phyloP scores from a whole-genome alignment of 2,888 invertebrate genomes.

The Xylota segnis region DNA sequence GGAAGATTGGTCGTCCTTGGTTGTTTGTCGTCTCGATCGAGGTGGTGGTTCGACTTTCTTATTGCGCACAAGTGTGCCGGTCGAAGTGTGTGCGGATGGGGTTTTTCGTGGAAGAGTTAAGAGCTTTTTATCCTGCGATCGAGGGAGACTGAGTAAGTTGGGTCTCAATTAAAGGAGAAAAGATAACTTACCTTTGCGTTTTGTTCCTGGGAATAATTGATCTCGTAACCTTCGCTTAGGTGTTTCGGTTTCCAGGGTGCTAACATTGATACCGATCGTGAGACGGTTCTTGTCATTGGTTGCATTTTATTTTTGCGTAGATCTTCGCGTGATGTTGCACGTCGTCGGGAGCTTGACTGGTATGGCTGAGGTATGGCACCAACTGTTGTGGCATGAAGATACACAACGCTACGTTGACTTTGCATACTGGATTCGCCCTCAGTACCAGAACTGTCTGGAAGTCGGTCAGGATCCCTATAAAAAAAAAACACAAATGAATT shows the following conservation, averaged over 20 bases:
- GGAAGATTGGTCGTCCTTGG: slow-evolving; percentile 82
- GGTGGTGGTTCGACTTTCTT: slow-evolving; percentile 80
- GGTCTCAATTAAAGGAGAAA: too few relatives aligned
- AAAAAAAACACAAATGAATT: not conserved
- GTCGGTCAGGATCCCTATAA: slow-evolving; percentile 82
- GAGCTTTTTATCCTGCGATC: slow-evolving; percentile 78
- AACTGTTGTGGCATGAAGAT: slow-evolving; percentile 94
- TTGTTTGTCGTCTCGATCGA: slow-evolving; percentile 78
- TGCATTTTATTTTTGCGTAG: slow-evolving; percentile 85
- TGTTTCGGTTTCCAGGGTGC: slow-evolving; percentile 94
- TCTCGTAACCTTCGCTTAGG: slow-evolving; percentile 90
- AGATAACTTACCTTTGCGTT: slow-evolving; percentile 80
- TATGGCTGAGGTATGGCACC: slow-evolving; percentile 93
- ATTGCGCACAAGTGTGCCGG: slow-evolving; percentile 80
- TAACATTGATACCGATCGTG: slow-evolving; percentile 92
- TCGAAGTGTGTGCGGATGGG: slow-evolving; percentile 75
- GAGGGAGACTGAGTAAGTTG: not conserved
- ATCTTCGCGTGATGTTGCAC: slow-evolving; percentile 91
- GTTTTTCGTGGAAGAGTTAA: slow-evolving; percentile 82
- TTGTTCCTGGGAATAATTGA: slow-evolving; percentile 90
- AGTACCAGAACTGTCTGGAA: slow-evolving; percentile 86
- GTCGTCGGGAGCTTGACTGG: slow-evolving; percentile 86
- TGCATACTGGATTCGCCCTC: slow-evolving; percentile 92
- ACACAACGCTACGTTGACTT: slow-evolving; percentile 93
- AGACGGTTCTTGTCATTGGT: slow-evolving; percentile 89